Conservation (phyloP, 1,140 invertebrate genomes). For the Chelonus insularis region DNA sequence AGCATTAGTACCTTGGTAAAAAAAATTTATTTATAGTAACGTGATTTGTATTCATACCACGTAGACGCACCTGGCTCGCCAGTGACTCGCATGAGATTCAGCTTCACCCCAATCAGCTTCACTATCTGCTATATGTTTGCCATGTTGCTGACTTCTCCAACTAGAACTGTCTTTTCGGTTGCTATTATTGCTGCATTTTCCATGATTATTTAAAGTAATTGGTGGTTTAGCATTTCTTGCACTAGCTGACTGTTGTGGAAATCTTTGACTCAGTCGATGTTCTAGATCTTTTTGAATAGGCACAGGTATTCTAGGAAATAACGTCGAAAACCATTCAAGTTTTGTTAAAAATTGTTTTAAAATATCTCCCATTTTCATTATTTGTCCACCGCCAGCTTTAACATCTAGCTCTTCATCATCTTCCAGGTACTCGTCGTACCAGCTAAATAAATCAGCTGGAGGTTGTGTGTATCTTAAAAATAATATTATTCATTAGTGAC, state of each 20-base stretch:
- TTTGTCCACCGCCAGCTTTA: constrained; percentile 93
- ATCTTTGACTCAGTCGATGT: constrained; percentile 68
- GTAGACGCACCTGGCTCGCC: constrained; percentile 61
- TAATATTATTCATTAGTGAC: too few relatives aligned
- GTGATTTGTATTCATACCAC: constrained; percentile 59
- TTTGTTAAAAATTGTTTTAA: constrained; percentile 92
- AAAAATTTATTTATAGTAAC: constrained; percentile 42
- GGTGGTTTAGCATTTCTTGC: constrained; percentile 52
- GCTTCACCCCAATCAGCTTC: constrained; percentile 62
- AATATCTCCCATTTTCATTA: constrained; percentile 93
- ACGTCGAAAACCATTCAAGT: constrained; percentile 96
- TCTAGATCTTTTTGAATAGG: constrained; percentile 94
- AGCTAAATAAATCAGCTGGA: constrained; percentile 91
- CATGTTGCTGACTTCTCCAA: constrained; percentile 29
- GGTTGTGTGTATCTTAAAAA: constrained; percentile 88
- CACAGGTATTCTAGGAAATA: constrained; percentile 99
- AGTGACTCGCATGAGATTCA: constrained; percentile 53
- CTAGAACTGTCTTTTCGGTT: constrained; percentile 49
- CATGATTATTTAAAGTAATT: constrained; percentile 55
- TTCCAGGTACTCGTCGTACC: constrained; percentile 96
- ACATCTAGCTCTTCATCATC: constrained; percentile 97
- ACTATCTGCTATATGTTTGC: constrained; percentile 59
- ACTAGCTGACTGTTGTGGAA: constrained; percentile 56
- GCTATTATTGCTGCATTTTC: constrained; percentile 45
- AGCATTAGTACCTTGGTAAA: background rate